Conservation (phyloP, 2,113 vertebrate genomes). For the Phaethon lepturus region DNA sequence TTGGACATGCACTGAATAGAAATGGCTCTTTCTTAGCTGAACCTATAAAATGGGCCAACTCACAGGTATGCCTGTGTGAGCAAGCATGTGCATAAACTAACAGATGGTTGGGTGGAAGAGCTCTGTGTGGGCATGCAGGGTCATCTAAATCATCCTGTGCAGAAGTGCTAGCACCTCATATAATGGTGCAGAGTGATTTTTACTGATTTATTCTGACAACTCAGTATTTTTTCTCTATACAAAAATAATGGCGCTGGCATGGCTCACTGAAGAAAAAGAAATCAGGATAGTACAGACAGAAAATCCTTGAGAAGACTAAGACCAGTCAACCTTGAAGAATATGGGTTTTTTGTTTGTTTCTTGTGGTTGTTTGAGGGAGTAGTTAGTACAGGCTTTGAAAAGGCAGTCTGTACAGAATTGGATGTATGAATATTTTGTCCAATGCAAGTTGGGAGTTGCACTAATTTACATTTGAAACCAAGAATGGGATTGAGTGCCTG, state of each 20-base stretch:
- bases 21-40: not conserved
- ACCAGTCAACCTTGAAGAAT: not conserved
- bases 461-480: not conserved
- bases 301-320: not conserved
- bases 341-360: rapidly evolving
- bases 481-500: not conserved
- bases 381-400: not conserved
- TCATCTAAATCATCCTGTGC: not conserved
- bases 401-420: not conserved
- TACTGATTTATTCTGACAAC: not conserved
- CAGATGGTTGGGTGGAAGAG: not conserved
- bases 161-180: not conserved
- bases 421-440: not conserved
- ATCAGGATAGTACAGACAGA: not conserved
- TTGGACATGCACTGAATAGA: not conserved
- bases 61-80: rapidly evolving
- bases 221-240: not conserved
- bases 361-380: not conserved
- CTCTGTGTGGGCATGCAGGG: not conserved
- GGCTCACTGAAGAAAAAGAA: not conserved
- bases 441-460: not conserved
- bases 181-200: not conserved
- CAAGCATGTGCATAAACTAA: not conserved
- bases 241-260: not conserved
- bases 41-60: not conserved